Conservation (phyloP, 2,888 invertebrate genomes). For the Patella depressa region DNA sequence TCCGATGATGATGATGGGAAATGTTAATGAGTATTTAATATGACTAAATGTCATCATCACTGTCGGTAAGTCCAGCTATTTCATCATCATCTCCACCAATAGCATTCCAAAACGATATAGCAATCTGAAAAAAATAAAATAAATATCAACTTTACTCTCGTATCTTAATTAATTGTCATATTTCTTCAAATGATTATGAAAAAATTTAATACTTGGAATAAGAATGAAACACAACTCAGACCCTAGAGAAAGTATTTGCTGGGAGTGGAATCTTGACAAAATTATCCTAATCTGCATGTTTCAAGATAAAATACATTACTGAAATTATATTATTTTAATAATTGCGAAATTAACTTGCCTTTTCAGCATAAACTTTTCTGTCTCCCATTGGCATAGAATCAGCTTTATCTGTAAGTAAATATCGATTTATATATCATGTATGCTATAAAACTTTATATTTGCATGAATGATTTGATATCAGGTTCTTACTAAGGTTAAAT, state of each 20-base stretch:
- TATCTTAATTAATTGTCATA: background rate
- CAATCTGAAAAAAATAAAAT: constrained; percentile 72
- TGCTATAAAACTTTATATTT: too few species aligned
- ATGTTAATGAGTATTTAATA: background rate
- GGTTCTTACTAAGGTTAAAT: too few species aligned
- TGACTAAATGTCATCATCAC: constrained; percentile 35
- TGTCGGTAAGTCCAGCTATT: constrained; percentile 69
- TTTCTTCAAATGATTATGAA: background rate
- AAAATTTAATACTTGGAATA: too few species aligned
- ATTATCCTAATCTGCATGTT: background rate
- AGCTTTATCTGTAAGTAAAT: constrained; percentile 72
- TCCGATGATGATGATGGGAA: background rate
- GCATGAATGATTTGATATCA: too few species aligned
- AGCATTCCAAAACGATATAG: constrained; percentile 82
- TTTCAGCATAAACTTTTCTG: constrained; percentile 80
- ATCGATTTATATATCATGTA: too few species aligned
- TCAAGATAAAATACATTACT: background rate
- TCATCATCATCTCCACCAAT: constrained; percentile 82
- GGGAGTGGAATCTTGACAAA: too few species aligned
- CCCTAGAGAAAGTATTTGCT: too few species aligned
- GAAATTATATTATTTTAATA: too few species aligned
- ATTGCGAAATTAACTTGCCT: constrained; percentile 64
- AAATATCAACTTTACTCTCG: background rate
- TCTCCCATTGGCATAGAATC: constrained; percentile 77
- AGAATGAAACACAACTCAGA: too few species aligned